These are phyloP conservation scores for Zapornia atra DNA, from an alignment of 2,113 vertebrate species.

Conservation along the genomic window DNA sequence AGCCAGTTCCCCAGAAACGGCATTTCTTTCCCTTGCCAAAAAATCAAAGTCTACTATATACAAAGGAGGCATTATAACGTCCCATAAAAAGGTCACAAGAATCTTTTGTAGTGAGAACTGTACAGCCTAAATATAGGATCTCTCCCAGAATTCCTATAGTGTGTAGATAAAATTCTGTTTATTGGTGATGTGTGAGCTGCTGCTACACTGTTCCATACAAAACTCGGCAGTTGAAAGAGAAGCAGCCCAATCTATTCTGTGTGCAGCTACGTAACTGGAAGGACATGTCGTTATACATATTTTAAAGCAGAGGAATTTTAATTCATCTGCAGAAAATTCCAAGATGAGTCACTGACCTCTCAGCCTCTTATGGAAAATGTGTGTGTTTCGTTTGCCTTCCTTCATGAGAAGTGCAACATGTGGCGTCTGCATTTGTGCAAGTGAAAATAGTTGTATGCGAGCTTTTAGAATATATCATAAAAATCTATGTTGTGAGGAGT, in stretches of 20 bases:
- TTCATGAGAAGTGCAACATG: neutral
- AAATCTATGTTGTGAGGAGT: neutral
- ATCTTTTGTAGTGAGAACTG: conserved; percentile 50
- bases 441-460: neutral
- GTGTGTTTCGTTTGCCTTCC: neutral
- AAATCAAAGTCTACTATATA: conserved; percentile 40
- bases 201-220: neutral
- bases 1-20: conserved; percentile 18
- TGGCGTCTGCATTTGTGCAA: neutral
- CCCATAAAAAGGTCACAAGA: conserved; percentile 57
- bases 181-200: neutral
- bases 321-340: neutral
- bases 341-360: neutral
- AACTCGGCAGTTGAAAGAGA: neutral
- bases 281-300: neutral
- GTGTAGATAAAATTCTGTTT: conserved; percentile 12
- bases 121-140: conserved; percentile 47
- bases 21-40: conserved; percentile 41
- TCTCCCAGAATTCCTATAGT: neutral
- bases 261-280: neutral
- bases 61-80: conserved; percentile 61
- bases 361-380: neutral
- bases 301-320: conserved; percentile 13
- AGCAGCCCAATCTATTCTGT: neutral
- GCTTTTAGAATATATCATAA: neutral